Evolutionary conservation across 2,113 vertebrate genomes (phyloP), one percentile per base, ranked within the genome.

Genomic region (Nesoenas mayeri): DNA sequence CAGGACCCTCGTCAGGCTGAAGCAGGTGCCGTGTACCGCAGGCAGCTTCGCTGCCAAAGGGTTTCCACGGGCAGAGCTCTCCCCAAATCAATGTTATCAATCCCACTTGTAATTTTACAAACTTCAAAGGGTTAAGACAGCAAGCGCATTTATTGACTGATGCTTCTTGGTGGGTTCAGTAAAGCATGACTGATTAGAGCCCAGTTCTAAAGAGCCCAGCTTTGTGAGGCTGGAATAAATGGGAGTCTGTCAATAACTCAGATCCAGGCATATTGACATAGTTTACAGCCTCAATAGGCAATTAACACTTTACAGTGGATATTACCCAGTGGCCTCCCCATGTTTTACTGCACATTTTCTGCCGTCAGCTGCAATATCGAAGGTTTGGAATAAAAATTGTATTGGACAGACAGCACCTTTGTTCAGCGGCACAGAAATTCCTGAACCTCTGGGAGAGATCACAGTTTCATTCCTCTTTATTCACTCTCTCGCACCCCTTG

Each of bases 301-400:
- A 98, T 98, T 98, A 98, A 98, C 98, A 98, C 98, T 98, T 98
- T 98, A 98, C 98, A 98, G 98, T 97, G 97, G 97, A 98, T 98
- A 98, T 98, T 98, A 98, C 97, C 98, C 97, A 98, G 93, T 90
- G 96, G 98, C 98, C 97, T 97, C 95, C 97, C 96, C 73, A 42
- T 91, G 85, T 97, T 98, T 98, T 97, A 97, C 98, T 97, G 97
- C 97, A 94, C 97, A 92, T 98, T 98, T 98, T 98, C 97, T 98
- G 98, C 98, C 97, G 31, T 97, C 95, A 77, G 96, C 94, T 97
- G 96, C 96, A 96, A 96, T 97, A 98, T 94, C 85, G 96, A 97
- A 97, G 96, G 94, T 97, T 98, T 97, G 97, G 97, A 98, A 98
- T 98, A 98, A 98, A 98, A 98, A 97, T 97, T 2, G 95, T 95